A percentile compares a stretch with the other conserved stretches of the same genome.
Evolutionary conservation across 2,888 invertebrate species (phyloP).

Genomic region (Luperina testacea): DNA sequence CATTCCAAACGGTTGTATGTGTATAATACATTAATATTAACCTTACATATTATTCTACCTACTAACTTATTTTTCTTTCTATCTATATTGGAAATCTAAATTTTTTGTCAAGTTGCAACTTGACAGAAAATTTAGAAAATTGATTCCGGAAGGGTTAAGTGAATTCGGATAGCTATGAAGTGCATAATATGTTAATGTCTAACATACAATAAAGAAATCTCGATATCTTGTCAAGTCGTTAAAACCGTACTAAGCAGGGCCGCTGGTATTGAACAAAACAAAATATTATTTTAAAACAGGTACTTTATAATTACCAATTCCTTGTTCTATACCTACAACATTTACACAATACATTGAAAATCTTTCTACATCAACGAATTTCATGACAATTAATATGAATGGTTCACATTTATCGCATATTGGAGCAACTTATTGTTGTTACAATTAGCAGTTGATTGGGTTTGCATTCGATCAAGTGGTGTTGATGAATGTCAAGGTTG

Average conservation of each 20-base stretch:
- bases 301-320: neutral
- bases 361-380: neutral
- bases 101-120: no score
- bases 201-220: no score
- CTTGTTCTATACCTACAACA: conserved; percentile 7
- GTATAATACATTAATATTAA: no score
- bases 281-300: neutral
- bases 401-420: neutral
- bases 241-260: neutral
- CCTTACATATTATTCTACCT: no score
- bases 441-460: neutral
- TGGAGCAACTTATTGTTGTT: neutral
- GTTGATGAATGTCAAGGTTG: neutral
- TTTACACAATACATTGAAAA: neutral
- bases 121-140: no score
- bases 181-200: no score
- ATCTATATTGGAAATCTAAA: no score
- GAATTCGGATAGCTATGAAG: no score
- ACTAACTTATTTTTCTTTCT: no score
- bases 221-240: neutral
- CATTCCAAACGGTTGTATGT: no score
- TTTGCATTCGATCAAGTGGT: neutral
- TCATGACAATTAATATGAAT: neutral
- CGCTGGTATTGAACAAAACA: neutral
- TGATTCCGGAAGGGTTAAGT: no score